Evolutionary conservation across 2,797 vertebrate species (phyloP).

Genomic region (Linurgus olivaceus): DNA sequence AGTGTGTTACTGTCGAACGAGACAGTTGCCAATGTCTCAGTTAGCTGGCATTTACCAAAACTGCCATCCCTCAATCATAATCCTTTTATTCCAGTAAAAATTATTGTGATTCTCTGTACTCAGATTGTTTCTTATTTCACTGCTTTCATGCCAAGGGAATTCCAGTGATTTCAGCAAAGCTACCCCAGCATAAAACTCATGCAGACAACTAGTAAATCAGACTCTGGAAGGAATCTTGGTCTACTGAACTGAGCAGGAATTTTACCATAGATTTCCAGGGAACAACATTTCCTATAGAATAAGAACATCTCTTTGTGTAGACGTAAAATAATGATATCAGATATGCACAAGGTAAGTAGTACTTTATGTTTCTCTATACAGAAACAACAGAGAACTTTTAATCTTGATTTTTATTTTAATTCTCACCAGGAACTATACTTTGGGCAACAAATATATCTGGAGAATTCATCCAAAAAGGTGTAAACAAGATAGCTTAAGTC

Average conservation of each 20-base stretch:
- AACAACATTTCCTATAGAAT: not conserved
- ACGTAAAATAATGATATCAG: not conserved
- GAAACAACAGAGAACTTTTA: not conserved
- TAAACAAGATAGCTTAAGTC: not conserved
- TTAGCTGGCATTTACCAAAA: not conserved
- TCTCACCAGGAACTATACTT: not conserved
- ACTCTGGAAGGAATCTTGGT: not conserved
- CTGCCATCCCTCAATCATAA: not conserved
- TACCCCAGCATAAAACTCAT: not conserved
- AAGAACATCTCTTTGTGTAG: not conserved
- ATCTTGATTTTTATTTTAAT: not conserved
- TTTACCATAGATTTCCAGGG: not conserved
- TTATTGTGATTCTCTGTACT: not conserved
- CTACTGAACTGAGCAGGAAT: not conserved
- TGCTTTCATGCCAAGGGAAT: not conserved
- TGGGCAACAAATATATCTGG: not conserved
- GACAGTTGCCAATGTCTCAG: not conserved
- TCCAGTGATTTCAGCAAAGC: not conserved
- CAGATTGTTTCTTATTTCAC: not conserved
- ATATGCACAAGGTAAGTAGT: not conserved
- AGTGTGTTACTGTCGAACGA: not conserved
- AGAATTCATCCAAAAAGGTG: not conserved
- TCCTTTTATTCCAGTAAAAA: not conserved
- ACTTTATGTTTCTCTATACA: not conserved
- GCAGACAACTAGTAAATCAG: not conserved